Evolutionary conservation across 2,113 vertebrate species (phyloP), one percentile per base, ranked within the genome.

Genomic region (Chionis minor): DNA sequence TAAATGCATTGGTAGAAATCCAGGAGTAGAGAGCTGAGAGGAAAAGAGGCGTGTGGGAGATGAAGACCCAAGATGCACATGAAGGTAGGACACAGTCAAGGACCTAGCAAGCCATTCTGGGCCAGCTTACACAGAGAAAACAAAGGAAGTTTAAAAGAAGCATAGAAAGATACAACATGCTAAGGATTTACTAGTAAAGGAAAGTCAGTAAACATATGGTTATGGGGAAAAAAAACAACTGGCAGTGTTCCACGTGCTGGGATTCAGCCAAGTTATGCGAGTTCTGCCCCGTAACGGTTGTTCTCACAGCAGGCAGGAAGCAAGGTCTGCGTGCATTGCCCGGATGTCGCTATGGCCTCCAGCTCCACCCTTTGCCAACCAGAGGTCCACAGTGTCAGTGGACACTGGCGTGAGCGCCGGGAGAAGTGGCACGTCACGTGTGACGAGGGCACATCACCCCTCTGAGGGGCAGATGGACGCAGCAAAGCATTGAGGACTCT

Each of bases 361-460:
- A 71, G 62, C 69, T 55, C 58, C 70, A 66, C 63, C 32, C 30
- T 81, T 47, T 88, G 56, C 49, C 56, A 63, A 23, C 38, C 80
- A 71, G 66, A 30, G 65, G 56, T 22, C 69, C 74, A 12, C 65
- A 38, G 27, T 5, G 8, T 18, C 32, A 65, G 40, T 3, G 1
- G 12, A 32, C n/a, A 13, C 23, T 19, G 4, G 66, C 14, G 27
- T 13, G 45, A 77, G 20, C 47, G 11, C 27, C 0, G 3, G 17
- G 55, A 74, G 52, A 71, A 56, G 40, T 8, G 58, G 27, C 52
- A 30, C 1, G 0, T 42, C 0, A 1, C 1, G 0, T 12, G 33
- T 24, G 47, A 42, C 3, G 17, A 40, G n/a, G 51, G 40, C 14
- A 6, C 24, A 5, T 54, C 35, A 30, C 1, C 0, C 16, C 26